phyloP scores from a whole-genome alignment of 2,888 invertebrate genomes.

The Cantharis flavilabris region DNA sequence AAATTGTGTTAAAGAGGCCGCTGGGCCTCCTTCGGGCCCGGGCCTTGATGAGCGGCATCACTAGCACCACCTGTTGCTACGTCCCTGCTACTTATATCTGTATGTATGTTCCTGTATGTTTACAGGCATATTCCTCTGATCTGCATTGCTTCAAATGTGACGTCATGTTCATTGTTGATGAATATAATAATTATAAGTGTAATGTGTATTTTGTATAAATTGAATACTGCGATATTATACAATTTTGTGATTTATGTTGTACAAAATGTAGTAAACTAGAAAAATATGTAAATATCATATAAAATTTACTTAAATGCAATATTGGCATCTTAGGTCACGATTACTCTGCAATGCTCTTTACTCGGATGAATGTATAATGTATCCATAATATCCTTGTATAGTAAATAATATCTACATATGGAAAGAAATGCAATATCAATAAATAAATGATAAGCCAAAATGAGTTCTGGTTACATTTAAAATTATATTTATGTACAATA shows the following conservation, averaged over 20 bases:
- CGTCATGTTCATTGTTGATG: background rate
- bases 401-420: background rate
- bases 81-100: too few relatives aligned
- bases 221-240: background rate
- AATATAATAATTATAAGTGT: too few relatives aligned
- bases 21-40: too few relatives aligned
- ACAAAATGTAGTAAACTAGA: background rate
- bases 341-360: background rate
- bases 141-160: too few relatives aligned
- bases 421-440: background rate
- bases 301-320: background rate
- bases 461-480: background rate
- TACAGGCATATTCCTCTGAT: too few relatives aligned
- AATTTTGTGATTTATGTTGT: background rate
- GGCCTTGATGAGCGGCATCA: too few relatives aligned
- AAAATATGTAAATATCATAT: background rate
- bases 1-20: too few relatives aligned
- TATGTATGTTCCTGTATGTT: too few relatives aligned
- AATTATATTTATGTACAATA: background rate
- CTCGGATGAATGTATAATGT: background rate
- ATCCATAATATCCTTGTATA: background rate
- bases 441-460: background rate
- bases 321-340: background rate
- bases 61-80: too few relatives aligned
- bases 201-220: background rate